Evolutionary conservation across 2,888 invertebrate genomes (phyloP).

Genomic region (Ceraclea dissimilis): DNA sequence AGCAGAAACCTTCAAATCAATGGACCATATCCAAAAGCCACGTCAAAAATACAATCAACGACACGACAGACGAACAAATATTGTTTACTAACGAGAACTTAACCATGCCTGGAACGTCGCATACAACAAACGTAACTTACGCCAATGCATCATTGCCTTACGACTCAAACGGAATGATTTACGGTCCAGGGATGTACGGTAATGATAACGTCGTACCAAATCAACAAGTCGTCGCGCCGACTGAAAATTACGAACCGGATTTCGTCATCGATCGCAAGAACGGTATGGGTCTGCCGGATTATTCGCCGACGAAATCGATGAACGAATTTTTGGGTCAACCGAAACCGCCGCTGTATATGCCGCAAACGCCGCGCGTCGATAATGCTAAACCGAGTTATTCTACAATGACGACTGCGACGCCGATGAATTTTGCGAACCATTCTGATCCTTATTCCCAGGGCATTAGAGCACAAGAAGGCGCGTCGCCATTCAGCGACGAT

Average conservation of each 20-base stretch:
- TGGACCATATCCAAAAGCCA: constrained; percentile 48
- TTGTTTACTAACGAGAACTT: constrained; percentile 44
- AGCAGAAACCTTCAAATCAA: constrained; percentile 36
- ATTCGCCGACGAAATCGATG: constrained; percentile 23
- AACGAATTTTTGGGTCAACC: constrained; percentile 18
- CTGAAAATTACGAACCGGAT: constrained; percentile 20
- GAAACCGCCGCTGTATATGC: constrained; percentile 4
- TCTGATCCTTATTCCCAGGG: constrained; percentile 23
- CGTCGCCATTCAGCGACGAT: constrained; percentile 22
- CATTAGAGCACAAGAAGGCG: constrained; percentile 13
- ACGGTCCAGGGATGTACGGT: constrained; percentile 37
- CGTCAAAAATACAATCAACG: constrained; percentile 20
- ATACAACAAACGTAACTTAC: constrained; percentile 7
- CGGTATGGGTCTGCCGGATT: constrained; percentile 20
- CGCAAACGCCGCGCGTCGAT: not conserved
- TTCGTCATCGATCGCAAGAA: constrained; percentile 18
- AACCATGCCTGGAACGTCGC: constrained; percentile 27
- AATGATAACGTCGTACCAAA: constrained; percentile 4
- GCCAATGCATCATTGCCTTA: constrained; percentile 31
- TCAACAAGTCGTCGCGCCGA: not conserved
- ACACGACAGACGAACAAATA: constrained; percentile 42
- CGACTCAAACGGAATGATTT: constrained; percentile 38
- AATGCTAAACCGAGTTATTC: constrained; percentile 6
- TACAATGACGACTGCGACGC: not conserved
- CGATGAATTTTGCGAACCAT: constrained; percentile 21